Conservation (phyloP, 2,888 invertebrate genomes). For the Eristalis arbustorum region DNA sequence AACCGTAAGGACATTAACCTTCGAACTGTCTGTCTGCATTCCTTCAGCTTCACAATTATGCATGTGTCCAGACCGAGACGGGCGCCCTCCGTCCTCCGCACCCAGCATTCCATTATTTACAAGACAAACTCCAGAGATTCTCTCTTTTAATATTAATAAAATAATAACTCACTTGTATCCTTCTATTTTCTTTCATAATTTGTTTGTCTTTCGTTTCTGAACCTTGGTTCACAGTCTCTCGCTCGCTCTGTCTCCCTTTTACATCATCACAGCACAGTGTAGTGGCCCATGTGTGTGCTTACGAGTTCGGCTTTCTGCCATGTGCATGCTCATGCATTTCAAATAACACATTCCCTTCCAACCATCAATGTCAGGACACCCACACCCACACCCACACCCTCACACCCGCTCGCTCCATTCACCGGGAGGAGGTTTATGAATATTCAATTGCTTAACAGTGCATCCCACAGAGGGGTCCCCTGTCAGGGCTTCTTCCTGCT, state of each 20-base stretch:
- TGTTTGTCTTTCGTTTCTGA: slow-evolving; percentile 41
- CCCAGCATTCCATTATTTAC: not conserved
- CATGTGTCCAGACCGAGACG: not conserved
- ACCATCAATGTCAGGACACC: slow-evolving; percentile 57
- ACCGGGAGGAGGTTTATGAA: slow-evolving; percentile 52
- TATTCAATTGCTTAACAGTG: slow-evolving; percentile 60
- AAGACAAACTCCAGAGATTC: slow-evolving; percentile 7
- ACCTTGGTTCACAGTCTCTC: not conserved
- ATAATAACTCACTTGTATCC: slow-evolving; percentile 9
- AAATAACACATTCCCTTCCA: slow-evolving; percentile 51
- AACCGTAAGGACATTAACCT: not conserved
- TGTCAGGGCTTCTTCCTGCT: slow-evolving; percentile 9
- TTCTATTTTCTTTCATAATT: slow-evolving; percentile 19
- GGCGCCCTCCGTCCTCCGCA: not conserved
- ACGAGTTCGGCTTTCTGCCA: slow-evolving; percentile 39
- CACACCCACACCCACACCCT: slow-evolving; percentile 7
- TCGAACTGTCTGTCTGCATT: not conserved
- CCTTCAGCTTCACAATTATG: not conserved
- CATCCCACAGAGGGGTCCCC: slow-evolving; percentile 5
- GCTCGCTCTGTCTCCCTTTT: not conserved
- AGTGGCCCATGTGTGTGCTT: slow-evolving; percentile 1
- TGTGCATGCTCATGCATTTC: slow-evolving; percentile 67
- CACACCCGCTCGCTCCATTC: slow-evolving; percentile 1
- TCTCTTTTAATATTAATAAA: slow-evolving; percentile 19
- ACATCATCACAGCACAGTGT: not conserved